Conservation (phyloP, 2,797 vertebrate genomes). For the Triplophysa yarkandensis region DNA sequence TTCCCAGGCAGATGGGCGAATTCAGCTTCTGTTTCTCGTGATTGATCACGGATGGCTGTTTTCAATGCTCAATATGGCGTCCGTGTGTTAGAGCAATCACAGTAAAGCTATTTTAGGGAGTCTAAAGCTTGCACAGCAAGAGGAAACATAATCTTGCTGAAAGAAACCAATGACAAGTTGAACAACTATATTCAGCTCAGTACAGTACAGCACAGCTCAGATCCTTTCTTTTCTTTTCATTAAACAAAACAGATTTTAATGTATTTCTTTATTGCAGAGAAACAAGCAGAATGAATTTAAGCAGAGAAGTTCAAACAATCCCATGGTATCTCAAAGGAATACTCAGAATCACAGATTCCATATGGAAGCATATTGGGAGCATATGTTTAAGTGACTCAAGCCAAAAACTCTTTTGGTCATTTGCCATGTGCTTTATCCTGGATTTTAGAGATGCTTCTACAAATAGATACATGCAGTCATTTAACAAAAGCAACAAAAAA, state of each 20-base stretch:
- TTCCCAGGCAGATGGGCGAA: conserved; percentile 26
- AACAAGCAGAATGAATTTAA: conserved; percentile 3
- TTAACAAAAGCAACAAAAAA: not conserved
- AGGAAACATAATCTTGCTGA: conserved; percentile 43
- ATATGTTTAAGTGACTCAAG: not conserved
- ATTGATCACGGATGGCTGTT: conserved; percentile 49
- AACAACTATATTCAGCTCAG: not conserved
- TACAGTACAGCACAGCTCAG: not conserved
- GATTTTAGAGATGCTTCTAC: not conserved
- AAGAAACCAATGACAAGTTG: not conserved
- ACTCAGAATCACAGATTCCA: conserved; percentile 7
- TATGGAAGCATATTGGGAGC: not conserved
- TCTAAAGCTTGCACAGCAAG: conserved; percentile 48
- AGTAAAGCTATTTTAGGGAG: conserved; percentile 65
- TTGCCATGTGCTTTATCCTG: not conserved
- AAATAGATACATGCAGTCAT: not conserved
- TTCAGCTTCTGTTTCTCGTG: conserved; percentile 32
- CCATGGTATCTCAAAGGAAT: not conserved
- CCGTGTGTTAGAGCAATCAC: conserved; percentile 20
- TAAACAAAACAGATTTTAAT: conserved; percentile 6
- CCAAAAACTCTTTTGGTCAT: not conserved
- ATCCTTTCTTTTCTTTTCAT: conserved; percentile 14
- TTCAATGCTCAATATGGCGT: conserved; percentile 41
- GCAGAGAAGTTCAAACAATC: not conserved
- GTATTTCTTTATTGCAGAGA: not conserved